A percentile compares a stretch with the other conserved stretches of the same genome.
Conservation (phyloP, 1,140 invertebrate species). For the Meloidogyne hapla region DNA sequence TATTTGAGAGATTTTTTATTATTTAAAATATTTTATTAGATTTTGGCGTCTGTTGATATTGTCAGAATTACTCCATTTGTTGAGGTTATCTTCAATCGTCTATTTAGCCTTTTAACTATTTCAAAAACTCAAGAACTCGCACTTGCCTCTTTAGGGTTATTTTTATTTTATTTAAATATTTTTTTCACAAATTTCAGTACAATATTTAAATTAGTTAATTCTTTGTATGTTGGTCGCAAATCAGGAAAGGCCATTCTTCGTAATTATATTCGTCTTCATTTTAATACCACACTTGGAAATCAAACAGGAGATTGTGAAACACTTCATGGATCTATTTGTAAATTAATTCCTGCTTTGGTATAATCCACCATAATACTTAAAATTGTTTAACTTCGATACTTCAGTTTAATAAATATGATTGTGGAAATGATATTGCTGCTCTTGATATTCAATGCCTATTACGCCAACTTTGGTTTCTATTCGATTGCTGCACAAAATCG, state of each 20-base stretch:
- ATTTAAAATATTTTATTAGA: slow-evolving; percentile 24
- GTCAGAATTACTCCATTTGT: slow-evolving; percentile 52
- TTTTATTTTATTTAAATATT: not conserved
- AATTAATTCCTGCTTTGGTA: slow-evolving; percentile 47
- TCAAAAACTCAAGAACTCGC: slow-evolving; percentile 38
- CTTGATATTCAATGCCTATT: slow-evolving; percentile 24
- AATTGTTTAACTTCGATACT: slow-evolving; percentile 9
- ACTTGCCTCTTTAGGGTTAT: slow-evolving; percentile 17
- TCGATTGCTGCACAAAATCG: slow-evolving; percentile 54
- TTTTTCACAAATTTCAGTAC: slow-evolving; percentile 23
- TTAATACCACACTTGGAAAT: slow-evolving; percentile 8
- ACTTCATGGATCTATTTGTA: slow-evolving; percentile 45
- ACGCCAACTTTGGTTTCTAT: slow-evolving; percentile 59
- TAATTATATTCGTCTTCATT: slow-evolving; percentile 45
- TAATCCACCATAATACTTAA: not conserved
- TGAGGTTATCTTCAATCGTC: slow-evolving; percentile 48
- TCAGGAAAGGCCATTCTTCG: slow-evolving; percentile 38
- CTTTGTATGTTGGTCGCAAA: slow-evolving; percentile 20
- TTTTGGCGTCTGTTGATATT: slow-evolving; percentile 46
- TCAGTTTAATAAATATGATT: not conserved
- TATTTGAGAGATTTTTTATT: not conserved
- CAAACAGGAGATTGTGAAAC: slow-evolving; percentile 29
- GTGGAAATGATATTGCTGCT: not conserved
- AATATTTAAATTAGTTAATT: slow-evolving; percentile 28
- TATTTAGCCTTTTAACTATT: slow-evolving; percentile 47